Evolutionary conservation across 2,113 vertebrate species (phyloP).

Genomic region (Sphaerodactylus townsendi): DNA sequence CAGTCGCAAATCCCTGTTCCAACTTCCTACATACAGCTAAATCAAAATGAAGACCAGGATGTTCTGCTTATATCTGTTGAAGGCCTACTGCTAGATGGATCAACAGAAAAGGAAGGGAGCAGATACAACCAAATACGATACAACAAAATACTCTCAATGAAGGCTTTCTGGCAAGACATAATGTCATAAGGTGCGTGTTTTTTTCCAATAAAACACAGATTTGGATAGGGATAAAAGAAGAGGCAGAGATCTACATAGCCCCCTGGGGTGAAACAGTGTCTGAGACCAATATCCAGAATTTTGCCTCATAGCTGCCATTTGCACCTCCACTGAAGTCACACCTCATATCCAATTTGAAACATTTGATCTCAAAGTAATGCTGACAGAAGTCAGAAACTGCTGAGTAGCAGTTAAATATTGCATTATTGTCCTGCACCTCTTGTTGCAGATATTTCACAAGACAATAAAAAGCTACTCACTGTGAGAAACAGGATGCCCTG

Average conservation of each 20-base stretch:
- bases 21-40: background rate
- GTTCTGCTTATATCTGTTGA: background rate
- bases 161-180: background rate
- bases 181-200: background rate
- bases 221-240: background rate
- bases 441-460: background rate
- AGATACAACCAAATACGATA: background rate
- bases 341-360: background rate
- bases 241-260: background rate
- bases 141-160: too few species aligned
- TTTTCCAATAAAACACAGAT: background rate
- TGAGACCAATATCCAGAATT: too few species aligned
- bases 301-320: background rate
- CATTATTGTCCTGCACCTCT: background rate
- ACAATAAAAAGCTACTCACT: conserved; percentile 8
- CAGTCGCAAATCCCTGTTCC: background rate
- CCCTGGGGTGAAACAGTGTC: background rate
- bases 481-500: conserved; percentile 8
- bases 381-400: background rate
- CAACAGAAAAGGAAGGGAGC: background rate
- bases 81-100: background rate
- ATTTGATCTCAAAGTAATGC: background rate
- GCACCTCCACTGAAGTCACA: background rate
- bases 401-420: background rate
- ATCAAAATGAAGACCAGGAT: background rate